Conservation (phyloP, 2,797 vertebrate species). For the Myripristis jacobus region DNA sequence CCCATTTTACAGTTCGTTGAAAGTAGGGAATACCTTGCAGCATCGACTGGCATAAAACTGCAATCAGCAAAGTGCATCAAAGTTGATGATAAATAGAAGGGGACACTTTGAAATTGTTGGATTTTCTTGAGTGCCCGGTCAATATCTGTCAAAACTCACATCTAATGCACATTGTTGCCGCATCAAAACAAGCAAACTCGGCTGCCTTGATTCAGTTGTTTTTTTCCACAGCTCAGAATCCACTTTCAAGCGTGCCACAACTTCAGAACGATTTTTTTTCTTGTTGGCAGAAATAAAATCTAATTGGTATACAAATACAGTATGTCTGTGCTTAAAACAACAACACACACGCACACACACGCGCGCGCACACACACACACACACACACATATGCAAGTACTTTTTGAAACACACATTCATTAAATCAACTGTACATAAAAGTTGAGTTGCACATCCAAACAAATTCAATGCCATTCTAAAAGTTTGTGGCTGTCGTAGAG, state of each 20-base stretch:
- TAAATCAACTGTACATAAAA: conserved; percentile 55
- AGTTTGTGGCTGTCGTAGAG: conserved; percentile 47
- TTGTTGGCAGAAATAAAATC: conserved; percentile 15
- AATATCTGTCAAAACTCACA: conserved; percentile 8
- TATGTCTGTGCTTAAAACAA: conserved; percentile 40
- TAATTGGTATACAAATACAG: conserved; percentile 31
- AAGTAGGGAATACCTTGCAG: conserved; percentile 8
- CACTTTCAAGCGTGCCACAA: conserved; percentile 19
- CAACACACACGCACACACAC: conserved; percentile 12
- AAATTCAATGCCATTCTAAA: conserved; percentile 47
- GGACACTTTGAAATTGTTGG: conserved; percentile 5
- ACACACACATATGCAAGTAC: conserved; percentile 24
- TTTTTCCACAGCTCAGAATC: conserved; percentile 21
- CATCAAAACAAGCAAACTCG: background rate
- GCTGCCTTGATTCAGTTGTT: conserved; percentile 15
- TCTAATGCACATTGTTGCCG: background rate
- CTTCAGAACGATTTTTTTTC: conserved; percentile 16
- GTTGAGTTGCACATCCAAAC: conserved; percentile 43
- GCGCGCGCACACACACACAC: conserved; percentile 13
- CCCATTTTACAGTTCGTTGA: background rate
- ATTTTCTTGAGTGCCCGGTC: background rate
- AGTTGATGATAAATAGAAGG: conserved; percentile 17
- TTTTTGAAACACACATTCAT: conserved; percentile 54
- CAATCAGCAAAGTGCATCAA: conserved; percentile 15
- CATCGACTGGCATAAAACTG: conserved; percentile 20